phyloP scores from a whole-genome alignment of 2,797 vertebrate genomes.

The Gambusia yucatana region DNA sequence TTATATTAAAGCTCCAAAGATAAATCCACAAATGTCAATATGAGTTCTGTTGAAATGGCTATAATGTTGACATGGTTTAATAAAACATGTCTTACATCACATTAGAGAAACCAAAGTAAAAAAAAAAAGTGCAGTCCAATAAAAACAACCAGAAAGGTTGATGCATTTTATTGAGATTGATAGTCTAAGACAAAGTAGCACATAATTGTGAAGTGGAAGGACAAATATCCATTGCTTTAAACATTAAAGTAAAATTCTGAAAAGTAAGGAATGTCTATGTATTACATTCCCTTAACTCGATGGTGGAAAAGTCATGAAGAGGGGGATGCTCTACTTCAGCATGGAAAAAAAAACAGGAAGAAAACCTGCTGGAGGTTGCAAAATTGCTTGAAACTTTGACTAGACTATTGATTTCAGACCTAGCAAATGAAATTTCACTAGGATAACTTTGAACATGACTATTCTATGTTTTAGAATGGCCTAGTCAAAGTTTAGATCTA shows the following conservation, averaged over 20 bases:
- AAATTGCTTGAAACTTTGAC: neutral
- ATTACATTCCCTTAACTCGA: neutral
- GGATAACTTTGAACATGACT: neutral
- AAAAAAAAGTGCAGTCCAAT: conserved; percentile 41
- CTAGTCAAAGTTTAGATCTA: neutral
- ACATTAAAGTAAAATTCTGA: neutral
- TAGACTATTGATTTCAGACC: no score
- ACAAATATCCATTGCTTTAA: neutral
- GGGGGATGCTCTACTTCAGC: neutral
- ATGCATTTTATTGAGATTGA: neutral
- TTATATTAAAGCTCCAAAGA: conserved; percentile 40
- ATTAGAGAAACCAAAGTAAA: conserved; percentile 50
- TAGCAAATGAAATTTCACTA: no score
- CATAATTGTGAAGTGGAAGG: neutral
- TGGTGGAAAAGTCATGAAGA: neutral
- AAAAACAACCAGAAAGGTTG: conserved; percentile 30
- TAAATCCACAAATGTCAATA: conserved; percentile 60
- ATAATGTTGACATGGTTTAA: conserved; percentile 26
- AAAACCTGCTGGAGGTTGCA: neutral
- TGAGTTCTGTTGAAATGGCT: conserved; percentile 56
- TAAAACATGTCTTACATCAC: conserved; percentile 28
- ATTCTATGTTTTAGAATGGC: neutral
- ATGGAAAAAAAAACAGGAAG: neutral
- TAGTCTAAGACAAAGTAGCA: neutral
- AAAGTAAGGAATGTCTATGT: neutral